A percentile compares a stretch with the other conserved stretches of the same genome.
Conservation (phyloP, 2,797 vertebrate species). For the Sebastes kiyomatsui region DNA sequence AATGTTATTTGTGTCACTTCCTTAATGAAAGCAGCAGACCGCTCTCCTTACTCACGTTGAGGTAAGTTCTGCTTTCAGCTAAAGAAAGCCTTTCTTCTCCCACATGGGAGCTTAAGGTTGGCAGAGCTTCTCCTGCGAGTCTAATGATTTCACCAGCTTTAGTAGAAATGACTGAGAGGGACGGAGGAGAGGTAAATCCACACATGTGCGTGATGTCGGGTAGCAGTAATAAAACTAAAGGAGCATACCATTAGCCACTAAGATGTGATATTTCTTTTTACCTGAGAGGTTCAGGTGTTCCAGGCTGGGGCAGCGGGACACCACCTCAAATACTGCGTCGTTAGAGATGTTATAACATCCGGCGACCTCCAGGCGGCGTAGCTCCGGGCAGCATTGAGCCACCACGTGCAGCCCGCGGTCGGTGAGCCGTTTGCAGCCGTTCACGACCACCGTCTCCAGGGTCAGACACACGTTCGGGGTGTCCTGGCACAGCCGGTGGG, state of each 20-base stretch:
- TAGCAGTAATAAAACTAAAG: conserved; percentile 15
- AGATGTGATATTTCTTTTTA: conserved; percentile 64
- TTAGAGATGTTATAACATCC: conserved; percentile 98
- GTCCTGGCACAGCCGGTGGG: conserved; percentile 95
- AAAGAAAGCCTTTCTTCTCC: conserved; percentile 74
- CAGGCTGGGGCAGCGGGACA: conserved; percentile 95
- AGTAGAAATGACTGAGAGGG: conserved; percentile 51
- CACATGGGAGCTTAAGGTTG: conserved; percentile 74
- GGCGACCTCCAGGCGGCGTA: conserved; percentile 91
- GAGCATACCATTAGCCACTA: not conserved
- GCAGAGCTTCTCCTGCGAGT: conserved; percentile 71
- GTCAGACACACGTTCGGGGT: conserved; percentile 98
- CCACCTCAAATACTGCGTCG: conserved; percentile 94
- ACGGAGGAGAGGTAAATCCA: conserved; percentile 58
- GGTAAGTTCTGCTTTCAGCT: conserved; percentile 67
- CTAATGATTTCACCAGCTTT: conserved; percentile 82
- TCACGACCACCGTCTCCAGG: conserved; percentile 92
- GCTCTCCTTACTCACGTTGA: conserved; percentile 57
- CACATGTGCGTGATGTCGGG: conserved; percentile 58
- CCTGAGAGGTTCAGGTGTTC: conserved; percentile 98
- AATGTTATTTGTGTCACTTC: conserved; percentile 72
- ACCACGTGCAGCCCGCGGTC: conserved; percentile 95
- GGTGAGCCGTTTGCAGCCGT: conserved; percentile 94
- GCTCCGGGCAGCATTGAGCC: conserved; percentile 95
- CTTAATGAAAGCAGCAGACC: conserved; percentile 82